These are phyloP conservation scores for Nebria brevicollis DNA, from an alignment of 2,888 invertebrate species.

Conservation along the genomic window DNA sequence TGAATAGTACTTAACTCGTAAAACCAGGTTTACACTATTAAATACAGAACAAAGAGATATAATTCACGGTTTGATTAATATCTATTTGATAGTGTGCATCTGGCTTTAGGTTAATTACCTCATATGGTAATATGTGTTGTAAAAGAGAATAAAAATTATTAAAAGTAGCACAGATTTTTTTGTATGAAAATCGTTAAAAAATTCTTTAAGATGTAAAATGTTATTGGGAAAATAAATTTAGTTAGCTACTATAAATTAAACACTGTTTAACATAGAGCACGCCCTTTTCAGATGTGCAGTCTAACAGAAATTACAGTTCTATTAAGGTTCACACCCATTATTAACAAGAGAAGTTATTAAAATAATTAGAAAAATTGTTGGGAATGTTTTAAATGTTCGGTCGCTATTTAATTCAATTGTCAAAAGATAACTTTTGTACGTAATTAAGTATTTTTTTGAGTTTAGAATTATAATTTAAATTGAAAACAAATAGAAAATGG, in stretches of 20 bases:
- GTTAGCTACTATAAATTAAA: neutral
- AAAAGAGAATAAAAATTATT: neutral
- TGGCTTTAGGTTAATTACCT: constrained; percentile 1
- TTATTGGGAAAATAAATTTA: neutral
- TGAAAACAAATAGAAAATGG: too few species aligned
- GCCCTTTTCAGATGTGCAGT: neutral
- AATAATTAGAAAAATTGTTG: too few species aligned
- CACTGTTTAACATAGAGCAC: neutral
- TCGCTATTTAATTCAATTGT: too few species aligned
- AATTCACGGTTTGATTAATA: neutral
- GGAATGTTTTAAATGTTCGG: too few species aligned
- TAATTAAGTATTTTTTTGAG: too few species aligned
- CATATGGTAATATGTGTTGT: neutral
- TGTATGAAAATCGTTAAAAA: neutral
- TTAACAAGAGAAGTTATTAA: too few species aligned
- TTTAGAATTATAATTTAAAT: too few species aligned
- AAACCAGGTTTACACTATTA: neutral
- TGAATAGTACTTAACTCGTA: neutral
- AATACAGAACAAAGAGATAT: neutral
- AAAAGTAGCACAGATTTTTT: neutral
- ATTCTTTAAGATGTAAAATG: neutral
- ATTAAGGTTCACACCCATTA: too few species aligned
- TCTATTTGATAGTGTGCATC: neutral
- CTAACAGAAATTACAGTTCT: neutral
- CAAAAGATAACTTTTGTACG: too few species aligned